A percentile compares a stretch with the other conserved stretches of the same genome.
Evolutionary conservation across 2,888 invertebrate genomes (phyloP).

Genomic region (Drosophila longiperda): DNA sequence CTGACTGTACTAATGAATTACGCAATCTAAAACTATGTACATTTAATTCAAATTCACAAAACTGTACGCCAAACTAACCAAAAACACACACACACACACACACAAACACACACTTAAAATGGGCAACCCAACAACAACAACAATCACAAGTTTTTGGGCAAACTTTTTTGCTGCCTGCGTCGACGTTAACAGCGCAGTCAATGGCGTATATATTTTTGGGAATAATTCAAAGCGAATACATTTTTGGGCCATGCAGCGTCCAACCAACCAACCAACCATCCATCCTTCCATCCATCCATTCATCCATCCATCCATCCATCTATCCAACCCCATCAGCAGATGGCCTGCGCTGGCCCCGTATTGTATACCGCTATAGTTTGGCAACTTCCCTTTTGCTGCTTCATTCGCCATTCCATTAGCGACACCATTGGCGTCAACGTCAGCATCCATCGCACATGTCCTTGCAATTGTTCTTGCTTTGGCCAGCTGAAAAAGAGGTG

Average conservation of each 20-base stretch:
- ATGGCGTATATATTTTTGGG: conserved; percentile 69
- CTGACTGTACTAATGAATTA: conserved; percentile 83
- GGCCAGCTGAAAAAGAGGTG: conserved; percentile 6
- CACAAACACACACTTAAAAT: conserved; percentile 38
- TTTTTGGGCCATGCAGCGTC: conserved; percentile 48
- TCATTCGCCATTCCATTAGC: conserved; percentile 76
- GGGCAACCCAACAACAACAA: conserved; percentile 24
- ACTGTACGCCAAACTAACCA: conserved; percentile 78
- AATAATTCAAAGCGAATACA: conserved; percentile 80
- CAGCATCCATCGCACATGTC: conserved; percentile 82
- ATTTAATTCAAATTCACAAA: conserved; percentile 83
- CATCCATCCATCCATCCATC: neutral
- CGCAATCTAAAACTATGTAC: conserved; percentile 84
- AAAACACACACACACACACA: conserved; percentile 34
- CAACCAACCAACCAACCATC: neutral
- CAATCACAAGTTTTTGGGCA: conserved; percentile 68
- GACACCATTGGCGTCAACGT: conserved; percentile 82
- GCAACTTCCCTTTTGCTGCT: conserved; percentile 31
- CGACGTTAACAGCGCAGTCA: conserved; percentile 27
- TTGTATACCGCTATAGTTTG: conserved; percentile 18
- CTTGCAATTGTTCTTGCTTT: conserved; percentile 82
- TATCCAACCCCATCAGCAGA: conserved; percentile 74
- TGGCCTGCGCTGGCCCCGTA: conserved; percentile 15
- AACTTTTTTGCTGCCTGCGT: conserved; percentile 69
- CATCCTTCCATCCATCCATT: neutral